These are phyloP conservation scores for Coccyzus lansbergi DNA, from an alignment of 2,797 vertebrate species.

Conservation along the genomic window DNA sequence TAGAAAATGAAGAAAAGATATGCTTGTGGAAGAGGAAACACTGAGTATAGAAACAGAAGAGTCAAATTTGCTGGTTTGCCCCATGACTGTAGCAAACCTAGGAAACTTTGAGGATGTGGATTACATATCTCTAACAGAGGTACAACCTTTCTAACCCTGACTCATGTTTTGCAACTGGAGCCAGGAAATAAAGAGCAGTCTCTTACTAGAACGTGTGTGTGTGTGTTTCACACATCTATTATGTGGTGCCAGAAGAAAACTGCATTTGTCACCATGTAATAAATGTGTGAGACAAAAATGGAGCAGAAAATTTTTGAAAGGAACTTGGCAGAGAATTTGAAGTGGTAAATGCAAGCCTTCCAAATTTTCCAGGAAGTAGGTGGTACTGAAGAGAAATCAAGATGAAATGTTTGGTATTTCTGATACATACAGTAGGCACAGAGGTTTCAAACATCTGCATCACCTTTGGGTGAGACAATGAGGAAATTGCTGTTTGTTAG, in stretches of 20 bases:
- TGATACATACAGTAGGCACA: not conserved
- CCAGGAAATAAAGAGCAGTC: slow-evolving; percentile 54
- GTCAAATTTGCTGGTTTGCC: not conserved
- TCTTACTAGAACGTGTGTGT: slow-evolving; percentile 44
- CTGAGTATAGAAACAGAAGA: not conserved
- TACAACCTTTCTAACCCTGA: slow-evolving; percentile 39
- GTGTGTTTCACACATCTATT: slow-evolving; percentile 67
- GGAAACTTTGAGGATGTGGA: not conserved
- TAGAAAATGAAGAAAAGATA: not conserved
- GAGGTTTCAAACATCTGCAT: slow-evolving; percentile 27
- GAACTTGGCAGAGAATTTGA: slow-evolving; percentile 54
- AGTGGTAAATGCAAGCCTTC: slow-evolving; percentile 37
- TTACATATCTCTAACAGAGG: slow-evolving; percentile 15
- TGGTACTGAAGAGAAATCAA: slow-evolving; percentile 20
- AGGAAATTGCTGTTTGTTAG: slow-evolving; percentile 1
- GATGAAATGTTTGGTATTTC: slow-evolving; percentile 21
- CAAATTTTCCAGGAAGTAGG: slow-evolving; percentile 46
- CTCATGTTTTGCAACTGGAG: slow-evolving; percentile 51
- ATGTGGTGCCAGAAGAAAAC: slow-evolving; percentile 62
- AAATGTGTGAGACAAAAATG: slow-evolving; percentile 72
- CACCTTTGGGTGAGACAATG: not conserved
- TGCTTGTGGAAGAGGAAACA: not conserved
- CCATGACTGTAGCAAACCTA: not conserved
- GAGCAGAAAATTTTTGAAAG: not conserved
- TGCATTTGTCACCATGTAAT: slow-evolving; percentile 65